Conservation (phyloP, 2,113 vertebrate species). For the Tonatia bakeri region DNA sequence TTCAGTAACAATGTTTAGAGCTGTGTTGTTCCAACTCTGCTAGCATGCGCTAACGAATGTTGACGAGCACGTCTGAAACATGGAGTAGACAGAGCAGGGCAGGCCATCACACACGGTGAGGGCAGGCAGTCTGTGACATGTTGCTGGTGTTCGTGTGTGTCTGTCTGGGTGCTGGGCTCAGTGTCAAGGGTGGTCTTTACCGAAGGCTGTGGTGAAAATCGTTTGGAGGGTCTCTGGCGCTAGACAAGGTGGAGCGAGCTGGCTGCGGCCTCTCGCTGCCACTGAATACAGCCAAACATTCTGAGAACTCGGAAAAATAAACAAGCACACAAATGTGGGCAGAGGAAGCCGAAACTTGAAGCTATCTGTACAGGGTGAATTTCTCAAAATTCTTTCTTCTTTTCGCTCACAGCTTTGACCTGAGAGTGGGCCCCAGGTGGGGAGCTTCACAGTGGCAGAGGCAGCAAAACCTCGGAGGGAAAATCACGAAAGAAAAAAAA, state of each 20-base stretch:
- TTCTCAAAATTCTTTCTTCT: neutral
- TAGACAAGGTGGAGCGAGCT: neutral
- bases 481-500: neutral
- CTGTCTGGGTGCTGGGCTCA: neutral
- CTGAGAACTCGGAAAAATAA: neutral
- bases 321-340: neutral
- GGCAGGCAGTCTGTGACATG: neutral
- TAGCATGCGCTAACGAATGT: neutral
- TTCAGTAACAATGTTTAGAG: neutral
- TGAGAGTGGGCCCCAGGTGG: neutral
- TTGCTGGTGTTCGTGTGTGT: neutral
- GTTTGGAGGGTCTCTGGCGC: neutral
- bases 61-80: neutral
- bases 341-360: neutral
- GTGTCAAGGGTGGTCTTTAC: neutral
- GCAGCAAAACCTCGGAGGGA: neutral
- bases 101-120: neutral
- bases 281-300: neutral
- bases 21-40: neutral
- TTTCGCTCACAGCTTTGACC: neutral
- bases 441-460: neutral
- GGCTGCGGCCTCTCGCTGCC: neutral
- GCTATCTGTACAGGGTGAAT: neutral
- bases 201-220: neutral
- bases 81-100: neutral